Evolutionary conservation across 1,140 invertebrate species (phyloP).

Genomic region (Paralvinella palmiformis): DNA sequence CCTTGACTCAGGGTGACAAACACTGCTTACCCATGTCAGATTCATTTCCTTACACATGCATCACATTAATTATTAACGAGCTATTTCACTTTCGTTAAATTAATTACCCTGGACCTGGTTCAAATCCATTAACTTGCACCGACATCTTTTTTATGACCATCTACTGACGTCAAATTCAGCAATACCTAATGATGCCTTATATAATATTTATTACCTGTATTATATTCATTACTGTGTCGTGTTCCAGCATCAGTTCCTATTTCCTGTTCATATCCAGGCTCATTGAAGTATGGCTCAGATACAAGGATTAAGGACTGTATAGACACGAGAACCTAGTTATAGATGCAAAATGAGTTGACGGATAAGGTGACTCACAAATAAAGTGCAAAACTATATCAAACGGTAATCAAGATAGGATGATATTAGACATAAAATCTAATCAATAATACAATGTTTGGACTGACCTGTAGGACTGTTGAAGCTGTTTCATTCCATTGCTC

Average conservation of each 20-base stretch:
- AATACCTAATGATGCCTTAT: too few relatives aligned
- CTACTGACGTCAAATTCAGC: too few relatives aligned
- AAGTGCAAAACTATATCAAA: background rate
- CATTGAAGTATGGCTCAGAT: conserved; percentile 26
- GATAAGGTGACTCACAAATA: background rate
- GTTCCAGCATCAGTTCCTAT: conserved; percentile 30
- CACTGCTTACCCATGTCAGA: too few relatives aligned
- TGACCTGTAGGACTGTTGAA: conserved; percentile 20
- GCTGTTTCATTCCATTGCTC: conserved; percentile 20
- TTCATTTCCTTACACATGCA: too few relatives aligned
- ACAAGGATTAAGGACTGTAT: conserved; percentile 27
- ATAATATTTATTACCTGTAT: conserved; percentile 21
- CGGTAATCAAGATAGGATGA: background rate
- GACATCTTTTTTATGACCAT: too few relatives aligned
- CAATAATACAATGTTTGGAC: background rate
- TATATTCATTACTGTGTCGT: conserved; percentile 31
- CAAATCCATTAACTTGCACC: too few relatives aligned
- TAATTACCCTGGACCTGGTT: too few relatives aligned
- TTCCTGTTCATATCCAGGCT: conserved; percentile 27
- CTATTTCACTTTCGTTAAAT: too few relatives aligned
- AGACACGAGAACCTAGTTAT: conserved; percentile 20
- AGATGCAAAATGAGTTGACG: background rate
- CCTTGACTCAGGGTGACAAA: too few relatives aligned
- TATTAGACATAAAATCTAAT: background rate
- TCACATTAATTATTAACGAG: too few relatives aligned